Percentiles rank a stretch among this genome's conserved stretches.
phyloP scores from a whole-genome alignment of 1,140 invertebrate genomes.

The Marisa cornuarietis region DNA sequence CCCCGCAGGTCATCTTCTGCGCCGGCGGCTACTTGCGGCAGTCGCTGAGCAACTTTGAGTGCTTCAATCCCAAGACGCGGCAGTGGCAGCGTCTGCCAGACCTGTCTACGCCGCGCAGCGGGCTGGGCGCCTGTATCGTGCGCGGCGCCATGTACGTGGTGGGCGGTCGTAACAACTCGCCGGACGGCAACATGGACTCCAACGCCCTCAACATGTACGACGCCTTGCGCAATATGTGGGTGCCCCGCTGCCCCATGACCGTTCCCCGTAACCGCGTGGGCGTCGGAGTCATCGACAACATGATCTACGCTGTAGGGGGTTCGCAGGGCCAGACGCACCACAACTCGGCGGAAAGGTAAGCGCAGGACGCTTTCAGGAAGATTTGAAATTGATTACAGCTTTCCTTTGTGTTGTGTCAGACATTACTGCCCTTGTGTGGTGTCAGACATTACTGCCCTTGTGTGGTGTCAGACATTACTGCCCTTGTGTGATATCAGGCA shows the following conservation, averaged over 20 bases:
- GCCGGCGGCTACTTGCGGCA: slow-evolving; percentile 88
- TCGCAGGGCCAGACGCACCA: slow-evolving; percentile 84
- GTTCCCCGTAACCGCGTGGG: slow-evolving; percentile 86
- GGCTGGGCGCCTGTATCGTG: slow-evolving; percentile 73
- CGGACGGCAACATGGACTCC: slow-evolving; percentile 77
- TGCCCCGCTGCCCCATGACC: slow-evolving; percentile 74
- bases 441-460: too few relatives aligned
- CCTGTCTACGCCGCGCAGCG: slow-evolving; percentile 84
- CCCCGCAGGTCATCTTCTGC: slow-evolving; percentile 80
- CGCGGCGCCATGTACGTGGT: slow-evolving; percentile 86
- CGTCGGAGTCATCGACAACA: slow-evolving; percentile 89
- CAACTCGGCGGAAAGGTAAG: slow-evolving; percentile 86
- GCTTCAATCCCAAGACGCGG: slow-evolving; percentile 85
- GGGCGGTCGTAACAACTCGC: slow-evolving; percentile 87
- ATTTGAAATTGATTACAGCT: too few relatives aligned
- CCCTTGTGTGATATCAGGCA: too few relatives aligned
- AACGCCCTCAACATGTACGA: slow-evolving; percentile 85
- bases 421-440: too few relatives aligned
- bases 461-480: too few relatives aligned
- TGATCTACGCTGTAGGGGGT: slow-evolving; percentile 90
- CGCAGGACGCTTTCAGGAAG: slow-evolving; percentile 16
- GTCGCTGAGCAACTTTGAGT: slow-evolving; percentile 86
- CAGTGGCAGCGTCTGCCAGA: slow-evolving; percentile 82
- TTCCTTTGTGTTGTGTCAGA: too few relatives aligned
- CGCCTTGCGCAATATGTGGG: slow-evolving; percentile 74